These are phyloP conservation scores for Platichthys flesus DNA, from an alignment of 2,113 vertebrate species.

Conservation along the genomic window DNA sequence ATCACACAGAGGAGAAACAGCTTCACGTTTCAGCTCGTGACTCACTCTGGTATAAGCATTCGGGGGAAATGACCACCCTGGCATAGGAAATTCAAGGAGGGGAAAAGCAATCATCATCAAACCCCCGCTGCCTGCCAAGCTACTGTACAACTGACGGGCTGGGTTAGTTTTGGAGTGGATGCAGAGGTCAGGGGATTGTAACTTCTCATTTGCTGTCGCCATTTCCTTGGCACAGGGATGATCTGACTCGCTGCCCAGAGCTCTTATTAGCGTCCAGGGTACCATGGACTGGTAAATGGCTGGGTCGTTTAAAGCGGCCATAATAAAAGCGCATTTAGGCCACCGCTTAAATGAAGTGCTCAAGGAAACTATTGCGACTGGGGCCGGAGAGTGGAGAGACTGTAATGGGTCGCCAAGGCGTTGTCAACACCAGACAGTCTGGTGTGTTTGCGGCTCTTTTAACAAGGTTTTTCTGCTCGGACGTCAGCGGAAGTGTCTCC, in stretches of 20 bases:
- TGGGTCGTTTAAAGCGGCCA: constrained; percentile 55
- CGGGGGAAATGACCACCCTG: constrained; percentile 52
- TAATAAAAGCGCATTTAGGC: constrained; percentile 67
- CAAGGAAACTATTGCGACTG: constrained; percentile 52
- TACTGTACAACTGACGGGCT: constrained; percentile 52
- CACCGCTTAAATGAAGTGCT: constrained; percentile 57
- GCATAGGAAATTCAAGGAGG: constrained; percentile 36
- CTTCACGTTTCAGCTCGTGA: constrained; percentile 21
- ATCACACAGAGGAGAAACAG: not conserved
- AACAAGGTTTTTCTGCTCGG: constrained; percentile 44
- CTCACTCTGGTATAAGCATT: constrained; percentile 6
- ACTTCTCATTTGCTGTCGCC: constrained; percentile 55
- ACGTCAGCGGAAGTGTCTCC: constrained; percentile 66
- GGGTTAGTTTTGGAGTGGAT: constrained; percentile 54
- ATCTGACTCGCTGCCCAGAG: constrained; percentile 56
- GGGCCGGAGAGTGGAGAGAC: constrained; percentile 48
- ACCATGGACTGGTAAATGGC: constrained; percentile 52
- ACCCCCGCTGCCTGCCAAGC: constrained; percentile 35
- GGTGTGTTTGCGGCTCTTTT: constrained; percentile 68
- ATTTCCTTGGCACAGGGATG: constrained; percentile 61
- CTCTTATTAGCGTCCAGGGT: constrained; percentile 52
- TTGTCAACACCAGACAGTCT: constrained; percentile 74
- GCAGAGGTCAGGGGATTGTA: constrained; percentile 59
- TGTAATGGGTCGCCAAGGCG: constrained; percentile 60
- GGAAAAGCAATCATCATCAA: constrained; percentile 54